Evolutionary conservation across 2,797 vertebrate species (phyloP).

Genomic region (Parambassis ranga): DNA sequence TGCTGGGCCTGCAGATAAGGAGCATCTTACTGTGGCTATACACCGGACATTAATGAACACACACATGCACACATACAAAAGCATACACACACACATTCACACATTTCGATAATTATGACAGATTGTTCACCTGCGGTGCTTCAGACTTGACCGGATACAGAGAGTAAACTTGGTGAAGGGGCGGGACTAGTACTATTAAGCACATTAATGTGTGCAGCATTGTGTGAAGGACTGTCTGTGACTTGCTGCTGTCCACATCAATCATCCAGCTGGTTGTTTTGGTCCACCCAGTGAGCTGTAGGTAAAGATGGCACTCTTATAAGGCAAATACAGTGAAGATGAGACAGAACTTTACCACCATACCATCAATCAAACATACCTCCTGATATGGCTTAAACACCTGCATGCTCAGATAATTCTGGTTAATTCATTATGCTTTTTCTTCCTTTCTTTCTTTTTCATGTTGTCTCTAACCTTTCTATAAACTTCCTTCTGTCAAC

Average conservation of each 20-base stretch:
- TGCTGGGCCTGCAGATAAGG: conserved; percentile 45
- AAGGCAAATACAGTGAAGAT: conserved; percentile 71
- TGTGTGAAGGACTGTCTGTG: conserved; percentile 80
- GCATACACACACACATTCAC: neutral
- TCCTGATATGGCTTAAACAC: neutral
- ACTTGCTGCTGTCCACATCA: conserved; percentile 72
- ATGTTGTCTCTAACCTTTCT: neutral
- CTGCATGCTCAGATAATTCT: conserved; percentile 17
- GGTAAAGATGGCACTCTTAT: conserved; percentile 69
- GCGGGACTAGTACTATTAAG: conserved; percentile 70
- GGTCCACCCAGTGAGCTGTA: conserved; percentile 71
- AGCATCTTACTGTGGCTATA: conserved; percentile 34
- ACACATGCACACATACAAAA: neutral
- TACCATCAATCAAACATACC: conserved; percentile 78
- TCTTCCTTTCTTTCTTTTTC: neutral
- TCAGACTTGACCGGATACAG: conserved; percentile 35
- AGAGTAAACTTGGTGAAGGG: conserved; percentile 57
- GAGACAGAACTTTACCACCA: conserved; percentile 77
- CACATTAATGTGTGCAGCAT: conserved; percentile 73
- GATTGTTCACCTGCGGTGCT: conserved; percentile 46
- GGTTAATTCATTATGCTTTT: neutral
- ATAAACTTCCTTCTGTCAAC: conserved; percentile 21
- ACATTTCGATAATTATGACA: conserved; percentile 58
- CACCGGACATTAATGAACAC: conserved; percentile 25
- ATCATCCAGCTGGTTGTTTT: conserved; percentile 79